Conservation (phyloP, 35 echinoderm and acorn worm genomes). For the Nesometra sesokonis region DNA sequence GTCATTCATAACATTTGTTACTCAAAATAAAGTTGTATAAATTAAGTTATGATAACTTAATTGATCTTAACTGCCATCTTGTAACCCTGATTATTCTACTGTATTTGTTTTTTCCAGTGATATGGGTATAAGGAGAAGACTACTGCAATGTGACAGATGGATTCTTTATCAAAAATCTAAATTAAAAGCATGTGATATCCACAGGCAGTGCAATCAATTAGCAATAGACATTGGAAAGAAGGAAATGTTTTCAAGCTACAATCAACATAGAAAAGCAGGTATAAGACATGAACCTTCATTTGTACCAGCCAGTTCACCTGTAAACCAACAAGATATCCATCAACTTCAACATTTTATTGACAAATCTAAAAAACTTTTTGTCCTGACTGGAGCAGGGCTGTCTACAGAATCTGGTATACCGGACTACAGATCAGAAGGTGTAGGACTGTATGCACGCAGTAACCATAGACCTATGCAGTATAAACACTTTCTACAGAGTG, state of each 20-base stretch:
- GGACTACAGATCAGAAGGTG: slow-evolving; percentile 91
- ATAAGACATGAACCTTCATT: not conserved
- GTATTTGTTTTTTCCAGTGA: too few relatives aligned
- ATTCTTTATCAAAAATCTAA: too few relatives aligned
- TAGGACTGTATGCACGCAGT: slow-evolving; percentile 72
- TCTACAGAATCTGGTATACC: slow-evolving; percentile 97
- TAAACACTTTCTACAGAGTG: slow-evolving; percentile 47
- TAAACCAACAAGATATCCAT: not conserved
- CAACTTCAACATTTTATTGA: slow-evolving; percentile 62
- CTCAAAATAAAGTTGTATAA: too few relatives aligned
- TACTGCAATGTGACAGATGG: too few relatives aligned
- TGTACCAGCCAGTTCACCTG: not conserved
- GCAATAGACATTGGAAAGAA: too few relatives aligned
- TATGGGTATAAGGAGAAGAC: too few relatives aligned
- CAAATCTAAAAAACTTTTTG: slow-evolving; percentile 43
- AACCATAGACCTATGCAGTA: slow-evolving; percentile 68
- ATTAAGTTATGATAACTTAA: too few relatives aligned
- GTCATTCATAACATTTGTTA: too few relatives aligned
- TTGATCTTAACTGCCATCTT: too few relatives aligned
- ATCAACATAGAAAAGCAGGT: not conserved
- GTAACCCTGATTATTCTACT: too few relatives aligned
- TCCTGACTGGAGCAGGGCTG: slow-evolving; percentile 86
- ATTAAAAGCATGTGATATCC: too few relatives aligned
- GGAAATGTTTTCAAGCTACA: not conserved
- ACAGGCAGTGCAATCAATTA: too few relatives aligned